Base-by-base conservation (phyloP, 53 echinoderm and acorn worm genomes). In the Paracentrotus lividus region DNA sequence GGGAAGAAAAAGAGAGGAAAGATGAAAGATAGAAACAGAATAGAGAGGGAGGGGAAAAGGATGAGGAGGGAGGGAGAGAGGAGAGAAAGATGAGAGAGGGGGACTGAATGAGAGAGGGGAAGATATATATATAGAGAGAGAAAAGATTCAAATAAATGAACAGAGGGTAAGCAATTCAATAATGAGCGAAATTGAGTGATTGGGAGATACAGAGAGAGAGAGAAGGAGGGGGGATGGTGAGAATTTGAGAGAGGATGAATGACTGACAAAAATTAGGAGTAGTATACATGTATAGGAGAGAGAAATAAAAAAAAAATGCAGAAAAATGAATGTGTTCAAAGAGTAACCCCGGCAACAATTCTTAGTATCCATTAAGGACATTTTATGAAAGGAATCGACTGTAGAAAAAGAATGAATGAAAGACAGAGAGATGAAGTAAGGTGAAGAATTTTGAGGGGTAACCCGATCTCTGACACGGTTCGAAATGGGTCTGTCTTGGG, bases 391-490 rank as follows among this genome's bases (percentile, higher is more conserved):
- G 40, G 13, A 7, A 18, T 36, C 36, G 36, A 72, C 4, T 64
- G 27, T 31, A 64, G 76, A 76, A 42, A 42, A 1, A 67, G 23
- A 64, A 64, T 5, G 72, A 72, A 16, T 8, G 24, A 32, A 8
- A 77, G 43, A 42, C 3, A 43, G 42, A 26, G 45, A 77, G n/a
- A 5, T 0, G 18, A 26, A 45, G 81, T 9, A 78, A 47, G 81
- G 27, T 81, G 81, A 44, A 47, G 44, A 34, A 81, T 72, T 72
- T 16, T 72, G 40, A 72, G 72, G 36, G 72, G 72, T 72, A 72
- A 72, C 40, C 4, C 40, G 72, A 72, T 72, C 36, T 36, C 36
- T 72, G 38, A 4, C 16, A 14, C 20, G 32, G 15, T 20, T 72
- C 40, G 72, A 72, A 72, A 21, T 67, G 33, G 32, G 33, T 33